A percentile compares a stretch with the other conserved stretches of the same genome.
phyloP scores from a whole-genome alignment of 2,113 vertebrate genomes.

The Brachypteracias leptosomus region DNA sequence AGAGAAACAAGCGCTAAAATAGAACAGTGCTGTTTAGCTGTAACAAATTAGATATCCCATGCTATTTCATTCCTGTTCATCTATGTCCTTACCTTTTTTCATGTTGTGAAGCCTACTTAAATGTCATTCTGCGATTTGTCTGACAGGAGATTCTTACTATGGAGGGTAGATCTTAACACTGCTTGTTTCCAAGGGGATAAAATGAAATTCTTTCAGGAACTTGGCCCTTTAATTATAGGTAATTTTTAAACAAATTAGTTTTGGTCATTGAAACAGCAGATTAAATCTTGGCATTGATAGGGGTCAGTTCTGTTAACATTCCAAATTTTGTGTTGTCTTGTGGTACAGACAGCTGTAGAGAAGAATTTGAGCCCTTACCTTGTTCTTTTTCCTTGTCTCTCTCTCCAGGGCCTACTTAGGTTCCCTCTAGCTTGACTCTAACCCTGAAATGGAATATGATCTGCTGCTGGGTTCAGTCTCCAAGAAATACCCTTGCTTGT shows the following conservation, averaged over 20 bases:
- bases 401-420: not conserved
- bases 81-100: not conserved
- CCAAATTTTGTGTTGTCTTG: not conserved
- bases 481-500: not conserved
- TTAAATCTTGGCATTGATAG: not conserved
- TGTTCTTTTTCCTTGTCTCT: not conserved
- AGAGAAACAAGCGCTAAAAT: not conserved
- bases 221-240: conserved; percentile 6
- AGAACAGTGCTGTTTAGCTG: not conserved
- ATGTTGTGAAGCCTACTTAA: not conserved
- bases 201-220: not conserved
- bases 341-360: not conserved
- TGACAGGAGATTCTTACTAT: not conserved
- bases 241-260: conserved; percentile 23
- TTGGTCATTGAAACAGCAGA: not conserved
- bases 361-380: not conserved
- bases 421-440: not conserved
- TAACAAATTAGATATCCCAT: not conserved
- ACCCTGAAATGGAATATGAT: not conserved
- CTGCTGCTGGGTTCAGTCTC: not conserved
- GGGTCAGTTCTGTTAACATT: not conserved
- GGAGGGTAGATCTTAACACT: not conserved
- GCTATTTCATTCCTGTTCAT: not conserved
- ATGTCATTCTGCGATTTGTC: not conserved
- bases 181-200: not conserved